A percentile compares a stretch with the other conserved stretches of the same genome.
These are phyloP conservation scores for Ranitomeya variabilis DNA, from an alignment of 2,113 vertebrate species.

Conservation along the genomic window DNA sequence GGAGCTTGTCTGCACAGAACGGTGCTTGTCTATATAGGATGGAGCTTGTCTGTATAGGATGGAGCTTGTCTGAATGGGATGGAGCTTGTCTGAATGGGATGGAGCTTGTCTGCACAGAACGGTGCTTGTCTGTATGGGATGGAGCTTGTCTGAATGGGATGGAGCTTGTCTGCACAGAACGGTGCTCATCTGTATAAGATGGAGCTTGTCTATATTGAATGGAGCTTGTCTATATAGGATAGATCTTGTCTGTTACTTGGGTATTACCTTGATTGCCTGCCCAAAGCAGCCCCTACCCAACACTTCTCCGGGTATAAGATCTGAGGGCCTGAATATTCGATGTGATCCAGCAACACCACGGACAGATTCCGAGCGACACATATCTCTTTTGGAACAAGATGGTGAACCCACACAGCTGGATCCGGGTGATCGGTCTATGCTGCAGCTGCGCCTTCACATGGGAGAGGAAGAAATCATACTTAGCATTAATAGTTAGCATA, in stretches of 20 bases:
- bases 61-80: not conserved
- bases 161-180: too few relatives aligned
- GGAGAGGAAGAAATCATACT: not conserved
- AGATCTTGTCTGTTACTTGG: not conserved
- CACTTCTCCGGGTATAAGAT: conserved; percentile 96
- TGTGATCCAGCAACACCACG: conserved; percentile 83
- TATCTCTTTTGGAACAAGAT: conserved; percentile 83
- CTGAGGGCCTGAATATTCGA: conserved; percentile 93
- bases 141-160: not conserved
- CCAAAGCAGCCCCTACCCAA: conserved; percentile 94
- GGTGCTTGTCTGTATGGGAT: not conserved
- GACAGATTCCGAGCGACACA: conserved; percentile 90
- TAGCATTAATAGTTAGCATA: not conserved
- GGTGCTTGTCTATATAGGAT: not conserved
- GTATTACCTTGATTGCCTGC: conserved; percentile 93
- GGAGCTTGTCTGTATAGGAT: too few relatives aligned
- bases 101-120: not conserved
- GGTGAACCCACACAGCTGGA: conserved; percentile 81
- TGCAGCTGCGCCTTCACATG: conserved; percentile 82
- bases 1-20: not conserved
- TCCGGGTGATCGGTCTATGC: conserved; percentile 90
- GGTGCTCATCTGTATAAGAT: not conserved
- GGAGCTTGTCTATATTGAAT: not conserved
- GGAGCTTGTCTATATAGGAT: not conserved
- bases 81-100: not conserved